Conservation (phyloP, 2,797 vertebrate genomes). For the Paratrypauchen microcephalus region DNA sequence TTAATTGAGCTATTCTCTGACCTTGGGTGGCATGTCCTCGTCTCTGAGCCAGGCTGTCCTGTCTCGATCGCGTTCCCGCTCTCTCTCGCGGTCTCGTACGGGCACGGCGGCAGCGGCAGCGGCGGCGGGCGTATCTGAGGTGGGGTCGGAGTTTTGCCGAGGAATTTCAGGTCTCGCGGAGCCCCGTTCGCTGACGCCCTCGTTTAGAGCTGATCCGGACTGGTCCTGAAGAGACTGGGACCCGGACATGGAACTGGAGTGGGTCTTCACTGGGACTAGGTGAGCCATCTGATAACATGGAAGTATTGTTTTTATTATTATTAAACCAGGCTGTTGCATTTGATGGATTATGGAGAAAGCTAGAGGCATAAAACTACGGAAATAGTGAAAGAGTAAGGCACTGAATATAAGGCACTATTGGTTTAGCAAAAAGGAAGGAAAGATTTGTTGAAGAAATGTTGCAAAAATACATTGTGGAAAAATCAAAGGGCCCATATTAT, state of each 20-base stretch:
- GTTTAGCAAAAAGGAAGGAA: background rate
- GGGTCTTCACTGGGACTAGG: slow-evolving; percentile 92
- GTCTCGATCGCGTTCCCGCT: slow-evolving; percentile 80
- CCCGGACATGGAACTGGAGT: slow-evolving; percentile 87
- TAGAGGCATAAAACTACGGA: background rate
- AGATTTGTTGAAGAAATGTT: background rate
- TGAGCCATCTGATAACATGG: slow-evolving; percentile 80
- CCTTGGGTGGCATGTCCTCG: slow-evolving; percentile 72
- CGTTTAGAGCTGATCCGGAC: slow-evolving; percentile 86
- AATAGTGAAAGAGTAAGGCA: background rate
- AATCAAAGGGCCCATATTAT: too few species aligned
- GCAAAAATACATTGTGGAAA: background rate
- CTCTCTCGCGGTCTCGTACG: slow-evolving; percentile 85
- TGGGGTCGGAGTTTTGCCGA: slow-evolving; percentile 95
- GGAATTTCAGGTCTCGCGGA: slow-evolving; percentile 91
- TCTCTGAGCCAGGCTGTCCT: slow-evolving; percentile 70
- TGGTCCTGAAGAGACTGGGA: slow-evolving; percentile 95
- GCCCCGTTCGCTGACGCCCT: slow-evolving; percentile 67
- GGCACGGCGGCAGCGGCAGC: slow-evolving; percentile 59
- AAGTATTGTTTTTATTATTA: background rate
- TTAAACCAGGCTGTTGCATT: background rate
- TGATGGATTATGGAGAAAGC: too few species aligned
- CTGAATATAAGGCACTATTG: slow-evolving; percentile 4
- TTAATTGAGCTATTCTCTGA: slow-evolving; percentile 17
- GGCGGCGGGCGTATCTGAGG: slow-evolving; percentile 89